Evolutionary conservation across 1,140 invertebrate species (phyloP).

Genomic region (Ceratina calcarata): DNA sequence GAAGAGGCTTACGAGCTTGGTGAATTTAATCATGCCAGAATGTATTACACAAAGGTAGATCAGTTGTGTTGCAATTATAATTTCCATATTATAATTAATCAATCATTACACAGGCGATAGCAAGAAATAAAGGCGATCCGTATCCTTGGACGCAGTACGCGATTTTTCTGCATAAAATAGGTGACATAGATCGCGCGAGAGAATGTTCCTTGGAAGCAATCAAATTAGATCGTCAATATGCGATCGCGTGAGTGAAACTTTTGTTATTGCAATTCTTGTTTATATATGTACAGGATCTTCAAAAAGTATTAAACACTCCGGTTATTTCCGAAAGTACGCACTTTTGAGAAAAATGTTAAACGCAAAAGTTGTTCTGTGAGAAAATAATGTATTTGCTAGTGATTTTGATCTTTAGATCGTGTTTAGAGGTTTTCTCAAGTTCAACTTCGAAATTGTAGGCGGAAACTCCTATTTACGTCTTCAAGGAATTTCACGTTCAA

Average conservation of each 20-base stretch:
- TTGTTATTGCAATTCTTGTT: background rate
- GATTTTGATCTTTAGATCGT: too few species aligned
- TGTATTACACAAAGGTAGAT: conserved; percentile 51
- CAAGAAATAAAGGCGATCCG: conserved; percentile 42
- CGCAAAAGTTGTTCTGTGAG: too few species aligned
- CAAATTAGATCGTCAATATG: conserved; percentile 52
- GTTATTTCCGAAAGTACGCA: background rate
- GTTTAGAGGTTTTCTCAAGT: too few species aligned
- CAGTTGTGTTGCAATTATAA: background rate
- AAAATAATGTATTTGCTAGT: too few species aligned
- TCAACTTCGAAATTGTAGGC: too few species aligned
- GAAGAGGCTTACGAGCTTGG: conserved; percentile 64
- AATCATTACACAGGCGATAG: conserved; percentile 33
- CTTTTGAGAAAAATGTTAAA: too few species aligned
- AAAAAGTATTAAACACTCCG: background rate
- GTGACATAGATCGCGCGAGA: conserved; percentile 54
- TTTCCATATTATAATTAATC: background rate
- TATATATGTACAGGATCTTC: background rate
- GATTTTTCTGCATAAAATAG: conserved; percentile 54
- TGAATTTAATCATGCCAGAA: conserved; percentile 44
- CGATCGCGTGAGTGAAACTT: conserved; percentile 54
- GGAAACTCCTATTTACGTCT: too few species aligned
- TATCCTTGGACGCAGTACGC: conserved; percentile 62
- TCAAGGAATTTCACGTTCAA: too few species aligned
- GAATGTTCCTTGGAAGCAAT: conserved; percentile 66